Conservation (phyloP, 2,888 invertebrate species). For the Lypha dubia region DNA sequence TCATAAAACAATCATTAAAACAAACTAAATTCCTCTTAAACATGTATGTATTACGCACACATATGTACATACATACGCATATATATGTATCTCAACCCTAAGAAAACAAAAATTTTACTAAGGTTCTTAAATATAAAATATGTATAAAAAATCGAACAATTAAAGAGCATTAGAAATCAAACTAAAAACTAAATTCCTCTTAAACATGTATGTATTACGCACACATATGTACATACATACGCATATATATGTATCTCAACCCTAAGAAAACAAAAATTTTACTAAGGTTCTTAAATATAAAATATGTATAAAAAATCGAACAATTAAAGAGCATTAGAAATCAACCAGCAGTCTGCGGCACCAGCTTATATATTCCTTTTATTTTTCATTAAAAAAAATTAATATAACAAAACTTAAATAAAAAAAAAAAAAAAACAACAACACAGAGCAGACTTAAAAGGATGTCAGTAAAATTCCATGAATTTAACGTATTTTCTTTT, state of each 20-base stretch:
- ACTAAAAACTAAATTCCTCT: no score
- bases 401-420: no score
- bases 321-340: constrained; percentile 62
- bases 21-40: constrained; percentile 44
- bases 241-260: constrained; percentile 8
- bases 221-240: no score
- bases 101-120: constrained; percentile 26
- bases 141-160: not conserved
- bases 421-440: no score
- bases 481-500: constrained; percentile 63
- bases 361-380: constrained; percentile 15
- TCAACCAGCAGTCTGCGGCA: constrained; percentile 36
- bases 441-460: constrained; percentile 62
- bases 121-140: not conserved
- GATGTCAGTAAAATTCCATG: constrained; percentile 73
- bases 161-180: constrained; percentile 62
- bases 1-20: constrained; percentile 53
- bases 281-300: not conserved
- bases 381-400: constrained; percentile 20
- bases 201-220: no score
- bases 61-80: no score
- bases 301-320: not conserved
- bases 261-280: constrained; percentile 29
- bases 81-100: constrained; percentile 14
- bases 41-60: constrained; percentile 4